phyloP scores from a whole-genome alignment of 2,113 vertebrate species.

The Channa argus region DNA sequence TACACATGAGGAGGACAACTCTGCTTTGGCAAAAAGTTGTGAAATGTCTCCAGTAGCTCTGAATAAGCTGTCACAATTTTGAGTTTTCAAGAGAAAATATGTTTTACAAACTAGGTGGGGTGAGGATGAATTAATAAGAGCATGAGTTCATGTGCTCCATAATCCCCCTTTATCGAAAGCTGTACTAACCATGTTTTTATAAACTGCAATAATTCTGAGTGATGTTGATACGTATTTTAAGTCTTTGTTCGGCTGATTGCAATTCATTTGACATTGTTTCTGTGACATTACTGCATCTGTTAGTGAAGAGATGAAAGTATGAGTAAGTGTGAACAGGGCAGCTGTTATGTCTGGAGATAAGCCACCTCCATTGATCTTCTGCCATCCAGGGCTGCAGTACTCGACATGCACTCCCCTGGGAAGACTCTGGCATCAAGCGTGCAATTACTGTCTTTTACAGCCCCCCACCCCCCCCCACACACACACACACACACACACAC shows the following conservation, averaged over 20 bases:
- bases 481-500: too few relatives aligned
- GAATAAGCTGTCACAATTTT: neutral
- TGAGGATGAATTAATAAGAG: neutral
- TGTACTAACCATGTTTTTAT: neutral
- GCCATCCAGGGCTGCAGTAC: constrained; percentile 53
- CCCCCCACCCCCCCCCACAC: too few relatives aligned
- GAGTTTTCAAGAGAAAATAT: neutral
- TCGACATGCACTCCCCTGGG: constrained; percentile 30
- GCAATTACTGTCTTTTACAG: constrained; percentile 35
- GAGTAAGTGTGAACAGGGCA: constrained; percentile 29
- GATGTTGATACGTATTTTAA: neutral
- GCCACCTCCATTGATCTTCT: constrained; percentile 61
- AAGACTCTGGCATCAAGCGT: constrained; percentile 32
- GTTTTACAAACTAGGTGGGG: neutral
- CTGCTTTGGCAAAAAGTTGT: too few relatives aligned
- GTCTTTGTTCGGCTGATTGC: constrained; percentile 18
- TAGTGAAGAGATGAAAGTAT: constrained; percentile 36
- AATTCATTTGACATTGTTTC: constrained; percentile 29
- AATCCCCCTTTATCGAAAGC: too few relatives aligned
- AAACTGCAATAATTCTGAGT: neutral
- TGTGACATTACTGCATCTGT: constrained; percentile 23
- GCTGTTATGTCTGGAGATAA: constrained; percentile 49
- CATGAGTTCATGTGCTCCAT: neutral
- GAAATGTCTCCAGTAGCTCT: neutral
- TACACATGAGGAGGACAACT: too few relatives aligned